Evolutionary conservation across 2,113 vertebrate genomes (phyloP).

Genomic region (Corythoichthys intestinalis): DNA sequence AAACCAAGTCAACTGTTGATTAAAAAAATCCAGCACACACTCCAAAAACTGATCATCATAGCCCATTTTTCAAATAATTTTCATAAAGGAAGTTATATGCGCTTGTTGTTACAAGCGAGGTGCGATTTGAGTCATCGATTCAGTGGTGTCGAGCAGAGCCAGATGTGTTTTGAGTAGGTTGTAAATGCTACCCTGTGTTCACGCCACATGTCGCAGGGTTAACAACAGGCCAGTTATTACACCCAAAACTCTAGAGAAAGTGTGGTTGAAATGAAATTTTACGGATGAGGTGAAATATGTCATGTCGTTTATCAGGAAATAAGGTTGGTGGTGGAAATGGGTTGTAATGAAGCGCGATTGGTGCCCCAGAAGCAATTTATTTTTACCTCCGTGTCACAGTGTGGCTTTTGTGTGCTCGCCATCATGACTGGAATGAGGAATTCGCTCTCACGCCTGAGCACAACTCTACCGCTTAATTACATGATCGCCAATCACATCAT

Average conservation of each 20-base stretch:
- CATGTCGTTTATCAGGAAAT: conserved; percentile 36
- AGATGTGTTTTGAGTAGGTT: conserved; percentile 49
- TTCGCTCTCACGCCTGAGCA: conserved; percentile 54
- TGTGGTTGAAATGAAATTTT: not conserved
- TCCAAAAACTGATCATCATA: not conserved
- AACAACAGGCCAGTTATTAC: conserved; percentile 57
- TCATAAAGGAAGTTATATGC: not conserved
- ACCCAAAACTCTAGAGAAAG: conserved; percentile 17
- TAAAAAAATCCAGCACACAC: not conserved
- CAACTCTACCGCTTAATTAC: conserved; percentile 23
- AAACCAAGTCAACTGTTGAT: not conserved
- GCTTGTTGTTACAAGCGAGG: not conserved
- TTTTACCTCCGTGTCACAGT: conserved; percentile 47
- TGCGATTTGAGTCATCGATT: not conserved
- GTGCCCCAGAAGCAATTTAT: conserved; percentile 11
- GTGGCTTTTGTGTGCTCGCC: conserved; percentile 50
- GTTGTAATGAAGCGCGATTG: conserved; percentile 46
- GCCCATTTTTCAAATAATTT: not conserved
- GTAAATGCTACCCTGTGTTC: conserved; percentile 55
- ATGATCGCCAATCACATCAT: conserved; percentile 18
- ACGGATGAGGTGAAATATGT: conserved; percentile 39
- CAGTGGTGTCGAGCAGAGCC: not conserved
- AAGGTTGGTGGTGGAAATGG: conserved; percentile 59
- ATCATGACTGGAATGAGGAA: conserved; percentile 44
- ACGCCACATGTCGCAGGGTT: conserved; percentile 62